Evolutionary conservation across 2,797 vertebrate genomes (phyloP), one percentile per base, ranked within the genome.

Genomic region (Manis javanica): DNA sequence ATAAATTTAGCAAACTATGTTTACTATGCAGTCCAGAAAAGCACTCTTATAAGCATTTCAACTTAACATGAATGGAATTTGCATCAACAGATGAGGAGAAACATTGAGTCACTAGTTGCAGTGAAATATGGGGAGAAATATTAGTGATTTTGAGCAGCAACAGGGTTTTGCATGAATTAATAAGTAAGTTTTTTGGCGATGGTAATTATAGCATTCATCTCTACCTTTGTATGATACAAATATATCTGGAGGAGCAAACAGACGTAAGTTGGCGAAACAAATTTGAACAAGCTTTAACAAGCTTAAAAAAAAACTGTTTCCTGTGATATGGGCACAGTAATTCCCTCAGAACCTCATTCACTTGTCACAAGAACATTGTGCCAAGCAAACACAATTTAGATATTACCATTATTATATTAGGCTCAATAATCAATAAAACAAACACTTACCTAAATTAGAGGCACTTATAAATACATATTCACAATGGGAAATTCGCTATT

Each of bases 401-500:
- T 51, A 64, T 12, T 55, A 90, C 64, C 31, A 51, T 94, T 84
- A 90, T 93, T 92, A 95, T 84, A 90, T 93, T 92, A 95, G 68
- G n/a, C 10, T 77, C 31, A 63, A 77, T 37, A 87, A 95, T 95
- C 72, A 87, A 92, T 95, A 66, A 96, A 94, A 96, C 29, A 96
- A 95, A 93, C 68, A 82, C 19, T 91, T 88, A 69, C 51, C 37
- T 83, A 57, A 79, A 96, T 51, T 63, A 78, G 72, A 90, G 71
- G 21, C 51, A 94, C 37, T 78, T 83, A 89, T 83, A 89, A 93
- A 79, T 85, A 49, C 49, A 87, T 91, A 81, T 87, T 97, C n/a
- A 92, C 69, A 85, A 39, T 94, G 74, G 83, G 78, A 92, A 96
- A 71, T 94, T 93, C 34, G 97, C 57, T 82, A 86, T 96, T 95